Percentiles rank a stretch among this genome's conserved stretches.
These are phyloP conservation scores for Bembecia ichneumoniformis DNA, from an alignment of 2,888 invertebrate genomes.

Conservation along the genomic window DNA sequence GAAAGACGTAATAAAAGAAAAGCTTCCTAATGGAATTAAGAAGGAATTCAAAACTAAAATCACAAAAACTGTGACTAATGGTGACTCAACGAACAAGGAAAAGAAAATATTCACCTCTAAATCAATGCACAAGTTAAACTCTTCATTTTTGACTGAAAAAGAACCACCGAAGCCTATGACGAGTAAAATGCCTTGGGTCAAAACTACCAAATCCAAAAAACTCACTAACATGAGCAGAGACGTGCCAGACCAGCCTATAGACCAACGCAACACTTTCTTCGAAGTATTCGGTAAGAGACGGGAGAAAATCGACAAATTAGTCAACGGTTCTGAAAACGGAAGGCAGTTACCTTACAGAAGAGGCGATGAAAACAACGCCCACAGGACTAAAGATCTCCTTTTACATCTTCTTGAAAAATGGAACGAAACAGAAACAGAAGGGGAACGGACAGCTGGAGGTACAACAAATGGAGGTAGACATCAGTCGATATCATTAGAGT, in stretches of 20 bases:
- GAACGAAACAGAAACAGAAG: constrained; percentile 74
- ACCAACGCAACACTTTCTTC: constrained; percentile 69
- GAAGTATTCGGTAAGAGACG: constrained; percentile 60
- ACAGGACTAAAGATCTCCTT: constrained; percentile 82
- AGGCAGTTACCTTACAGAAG: constrained; percentile 61
- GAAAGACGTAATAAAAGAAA: constrained; percentile 39
- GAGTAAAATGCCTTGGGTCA: constrained; percentile 69
- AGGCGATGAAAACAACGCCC: constrained; percentile 73
- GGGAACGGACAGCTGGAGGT: constrained; percentile 66
- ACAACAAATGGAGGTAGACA: constrained; percentile 66
- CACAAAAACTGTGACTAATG: constrained; percentile 47
- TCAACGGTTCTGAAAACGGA: constrained; percentile 52
- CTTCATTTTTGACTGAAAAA: constrained; percentile 48
- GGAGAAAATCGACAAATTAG: constrained; percentile 59
- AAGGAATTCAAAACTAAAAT: constrained; percentile 36
- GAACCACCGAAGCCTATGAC: constrained; percentile 61
- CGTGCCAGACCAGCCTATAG: constrained; percentile 77
- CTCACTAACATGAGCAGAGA: constrained; percentile 80
- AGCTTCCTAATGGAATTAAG: constrained; percentile 46
- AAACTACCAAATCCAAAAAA: constrained; percentile 69
- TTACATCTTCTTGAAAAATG: constrained; percentile 83
- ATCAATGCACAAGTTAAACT: constrained; percentile 52
- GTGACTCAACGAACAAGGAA: constrained; percentile 38
- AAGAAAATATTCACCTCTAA: constrained; percentile 52
- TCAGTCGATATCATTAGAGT: constrained; percentile 83